Evolutionary conservation across 2,113 vertebrate genomes (phyloP).

Genomic region (Salminus brasiliensis): DNA sequence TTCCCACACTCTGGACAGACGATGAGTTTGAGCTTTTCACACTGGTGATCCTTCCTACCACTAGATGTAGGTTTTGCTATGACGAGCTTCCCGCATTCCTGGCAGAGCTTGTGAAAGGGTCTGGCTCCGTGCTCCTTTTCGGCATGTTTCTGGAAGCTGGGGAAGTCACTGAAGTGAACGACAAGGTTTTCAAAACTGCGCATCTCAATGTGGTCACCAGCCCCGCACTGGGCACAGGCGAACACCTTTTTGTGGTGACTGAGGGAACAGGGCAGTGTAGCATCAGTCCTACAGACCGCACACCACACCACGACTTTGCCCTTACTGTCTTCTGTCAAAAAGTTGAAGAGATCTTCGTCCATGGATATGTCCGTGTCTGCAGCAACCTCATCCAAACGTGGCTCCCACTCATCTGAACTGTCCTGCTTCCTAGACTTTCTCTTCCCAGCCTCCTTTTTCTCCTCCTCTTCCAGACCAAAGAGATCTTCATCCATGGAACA

Average conservation of each 20-base stretch:
- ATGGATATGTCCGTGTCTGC: slow-evolving; percentile 8
- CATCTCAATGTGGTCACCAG: background rate
- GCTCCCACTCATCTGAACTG: slow-evolving; percentile 2
- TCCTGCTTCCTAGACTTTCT: background rate
- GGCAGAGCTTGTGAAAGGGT: background rate
- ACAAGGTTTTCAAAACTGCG: background rate
- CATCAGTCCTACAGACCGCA: background rate
- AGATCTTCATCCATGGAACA: too few species aligned
- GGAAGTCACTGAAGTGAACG: slow-evolving; percentile 9
- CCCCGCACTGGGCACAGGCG: slow-evolving; percentile 13
- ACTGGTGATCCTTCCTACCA: background rate
- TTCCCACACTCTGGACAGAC: slow-evolving; percentile 27
- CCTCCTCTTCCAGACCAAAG: too few species aligned
- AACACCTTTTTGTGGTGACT: slow-evolving; percentile 18
- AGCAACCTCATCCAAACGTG: background rate
- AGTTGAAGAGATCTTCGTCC: background rate
- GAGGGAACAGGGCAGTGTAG: slow-evolving; percentile 25
- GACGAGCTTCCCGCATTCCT: slow-evolving; percentile 12
- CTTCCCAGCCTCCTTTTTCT: background rate
- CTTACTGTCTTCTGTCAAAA: background rate
- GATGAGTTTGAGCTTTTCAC: slow-evolving; percentile 10
- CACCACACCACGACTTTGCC: slow-evolving; percentile 27
- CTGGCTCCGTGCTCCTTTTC: slow-evolving; percentile 27
- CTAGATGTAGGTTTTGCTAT: background rate
- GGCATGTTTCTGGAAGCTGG: slow-evolving; percentile 29